These are phyloP conservation scores for Chunga burmeisteri DNA, from an alignment of 2,113 vertebrate species.

Conservation along the genomic window DNA sequence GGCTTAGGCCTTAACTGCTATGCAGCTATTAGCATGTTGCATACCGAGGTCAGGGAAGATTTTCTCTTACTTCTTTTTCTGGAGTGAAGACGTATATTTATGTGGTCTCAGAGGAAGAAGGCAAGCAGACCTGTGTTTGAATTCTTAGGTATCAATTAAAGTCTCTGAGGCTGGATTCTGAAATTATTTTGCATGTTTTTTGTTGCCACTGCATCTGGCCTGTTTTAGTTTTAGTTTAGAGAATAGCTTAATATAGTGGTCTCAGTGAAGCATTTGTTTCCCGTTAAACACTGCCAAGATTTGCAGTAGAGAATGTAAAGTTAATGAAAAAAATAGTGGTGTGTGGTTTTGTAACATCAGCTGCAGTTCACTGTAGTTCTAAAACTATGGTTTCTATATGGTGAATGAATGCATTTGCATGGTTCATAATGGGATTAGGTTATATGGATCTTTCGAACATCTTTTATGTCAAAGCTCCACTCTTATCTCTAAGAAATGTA, in stretches of 20 bases:
- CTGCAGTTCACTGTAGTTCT: neutral
- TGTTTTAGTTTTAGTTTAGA: neutral
- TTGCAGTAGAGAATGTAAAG: neutral
- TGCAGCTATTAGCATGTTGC: neutral
- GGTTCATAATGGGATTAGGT: neutral
- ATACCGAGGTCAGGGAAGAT: neutral
- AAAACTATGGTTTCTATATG: neutral
- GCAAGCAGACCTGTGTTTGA: neutral
- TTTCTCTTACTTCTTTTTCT: neutral
- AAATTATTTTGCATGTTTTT: neutral
- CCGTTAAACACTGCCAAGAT: neutral
- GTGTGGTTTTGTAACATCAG: neutral
- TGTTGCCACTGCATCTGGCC: neutral
- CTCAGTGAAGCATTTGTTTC: neutral
- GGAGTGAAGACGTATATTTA: neutral
- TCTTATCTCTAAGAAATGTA: neutral
- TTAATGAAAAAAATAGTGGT: neutral
- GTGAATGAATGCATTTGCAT: neutral
- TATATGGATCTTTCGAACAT: neutral
- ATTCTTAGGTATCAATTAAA: neutral
- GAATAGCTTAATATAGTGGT: neutral
- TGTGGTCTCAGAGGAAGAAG: neutral
- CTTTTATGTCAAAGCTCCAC: neutral
- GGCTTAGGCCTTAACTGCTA: neutral
- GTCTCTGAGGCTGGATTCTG: neutral